Conservation (phyloP, 53 echinoderm and acorn worm genomes). For the Patiria pectinifera region DNA sequence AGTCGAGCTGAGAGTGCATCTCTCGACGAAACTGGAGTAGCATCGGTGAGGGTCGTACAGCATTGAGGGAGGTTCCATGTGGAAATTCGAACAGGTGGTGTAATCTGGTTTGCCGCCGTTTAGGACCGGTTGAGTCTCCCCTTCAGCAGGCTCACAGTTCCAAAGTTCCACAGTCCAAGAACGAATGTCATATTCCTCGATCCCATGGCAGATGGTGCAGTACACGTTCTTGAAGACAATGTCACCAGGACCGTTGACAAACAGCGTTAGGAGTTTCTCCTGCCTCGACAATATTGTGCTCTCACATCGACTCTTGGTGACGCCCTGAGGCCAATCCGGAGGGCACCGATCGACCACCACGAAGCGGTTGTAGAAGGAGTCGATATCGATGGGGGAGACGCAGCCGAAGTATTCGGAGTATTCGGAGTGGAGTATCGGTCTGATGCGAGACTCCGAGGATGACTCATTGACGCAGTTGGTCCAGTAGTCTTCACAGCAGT, state of each 20-base stretch:
- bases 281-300: background rate
- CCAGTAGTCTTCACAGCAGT: conserved; percentile 31
- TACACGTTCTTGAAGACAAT: background rate
- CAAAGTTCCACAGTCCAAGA: background rate
- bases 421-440: background rate
- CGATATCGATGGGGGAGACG: background rate
- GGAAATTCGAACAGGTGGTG: conserved; percentile 23
- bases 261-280: background rate
- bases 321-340: background rate
- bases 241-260: conserved; percentile 20
- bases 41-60: conserved; percentile 13
- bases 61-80: background rate
- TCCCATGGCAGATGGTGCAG: conserved; percentile 45
- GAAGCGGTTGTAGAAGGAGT: background rate
- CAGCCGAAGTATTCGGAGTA: conserved; percentile 4
- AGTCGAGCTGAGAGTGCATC: background rate
- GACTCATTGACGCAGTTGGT: background rate
- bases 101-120: background rate
- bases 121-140: background rate
- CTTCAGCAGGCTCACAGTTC: background rate
- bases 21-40: background rate
- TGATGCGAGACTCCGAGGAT: background rate
- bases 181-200: background rate
- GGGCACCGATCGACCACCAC: conserved; percentile 12
- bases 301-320: background rate